A percentile compares a stretch with the other conserved stretches of the same genome.
Evolutionary conservation across 92 coral and sea anemone genomes (phyloP).

Genomic region (Umimayanthus chanpuru): DNA sequence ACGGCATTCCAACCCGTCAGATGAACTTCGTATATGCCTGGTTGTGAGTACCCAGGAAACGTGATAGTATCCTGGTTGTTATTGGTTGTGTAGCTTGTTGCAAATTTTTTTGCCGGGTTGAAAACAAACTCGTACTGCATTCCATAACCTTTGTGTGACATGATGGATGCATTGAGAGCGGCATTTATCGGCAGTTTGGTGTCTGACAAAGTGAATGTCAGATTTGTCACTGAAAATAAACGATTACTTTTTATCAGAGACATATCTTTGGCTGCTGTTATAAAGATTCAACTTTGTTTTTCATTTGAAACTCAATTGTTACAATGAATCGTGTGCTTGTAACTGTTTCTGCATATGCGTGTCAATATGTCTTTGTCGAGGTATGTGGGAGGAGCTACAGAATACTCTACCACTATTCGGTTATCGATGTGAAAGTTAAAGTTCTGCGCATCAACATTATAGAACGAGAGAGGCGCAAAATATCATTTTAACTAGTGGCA

Average conservation of each 20-base stretch:
- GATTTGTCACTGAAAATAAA: slow-evolving; percentile 4
- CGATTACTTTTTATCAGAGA: not conserved
- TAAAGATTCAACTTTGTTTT: not conserved
- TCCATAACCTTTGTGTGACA: not conserved
- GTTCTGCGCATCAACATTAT: no score
- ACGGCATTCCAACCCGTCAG: slow-evolving; percentile 31
- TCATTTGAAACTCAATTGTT: no score
- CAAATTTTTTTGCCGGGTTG: not conserved
- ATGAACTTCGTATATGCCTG: slow-evolving; percentile 7
- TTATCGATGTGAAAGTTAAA: no score
- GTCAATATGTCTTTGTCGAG: no score
- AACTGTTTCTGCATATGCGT: no score
- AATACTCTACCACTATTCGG: no score
- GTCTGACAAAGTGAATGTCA: slow-evolving; percentile 21
- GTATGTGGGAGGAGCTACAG: no score
- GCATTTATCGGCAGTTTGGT: not conserved
- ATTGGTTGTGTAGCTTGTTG: not conserved
- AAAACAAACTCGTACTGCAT: slow-evolving; percentile 34
- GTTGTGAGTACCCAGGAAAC: slow-evolving; percentile 30
- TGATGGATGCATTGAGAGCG: slow-evolving; percentile 12
- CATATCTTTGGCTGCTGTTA: not conserved
- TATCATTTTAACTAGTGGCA: no score
- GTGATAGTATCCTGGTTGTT: not conserved
- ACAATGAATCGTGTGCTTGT: no score
- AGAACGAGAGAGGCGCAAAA: no score